Percentiles rank a stretch among this genome's conserved stretches.
These are phyloP conservation scores for Lasioglossum leucozonium DNA, from an alignment of 2,888 invertebrate genomes.

Conservation along the genomic window DNA sequence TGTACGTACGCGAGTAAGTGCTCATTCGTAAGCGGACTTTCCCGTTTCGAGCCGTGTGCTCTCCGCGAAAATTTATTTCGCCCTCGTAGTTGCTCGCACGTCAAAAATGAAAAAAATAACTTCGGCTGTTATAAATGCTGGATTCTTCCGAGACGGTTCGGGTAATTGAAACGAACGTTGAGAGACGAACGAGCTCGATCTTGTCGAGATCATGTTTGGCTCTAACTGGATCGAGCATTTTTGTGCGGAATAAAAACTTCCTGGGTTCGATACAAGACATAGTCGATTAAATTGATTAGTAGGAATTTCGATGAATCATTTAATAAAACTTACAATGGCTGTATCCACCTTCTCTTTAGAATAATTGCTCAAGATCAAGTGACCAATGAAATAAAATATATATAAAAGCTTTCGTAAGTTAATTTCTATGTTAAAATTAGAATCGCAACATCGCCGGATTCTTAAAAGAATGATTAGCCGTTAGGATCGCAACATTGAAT, in stretches of 20 bases:
- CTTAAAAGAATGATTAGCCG: background rate
- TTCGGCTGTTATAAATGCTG: background rate
- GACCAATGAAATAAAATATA: no score
- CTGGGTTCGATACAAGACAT: background rate
- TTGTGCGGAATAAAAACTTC: background rate
- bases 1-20: background rate
- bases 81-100: background rate
- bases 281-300: background rate
- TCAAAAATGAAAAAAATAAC: background rate
- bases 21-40: slow-evolving; percentile 40
- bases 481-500: slow-evolving; percentile 17
- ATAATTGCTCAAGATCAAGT: no score
- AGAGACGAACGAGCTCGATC: slow-evolving; percentile 1
- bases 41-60: slow-evolving; percentile 11
- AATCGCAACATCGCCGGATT: background rate
- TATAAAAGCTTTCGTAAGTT: background rate
- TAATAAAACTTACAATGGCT: no score
- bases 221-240: background rate
- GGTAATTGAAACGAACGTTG: background rate
- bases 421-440: background rate
- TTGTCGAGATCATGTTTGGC: background rate
- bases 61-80: background rate
- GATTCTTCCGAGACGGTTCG: background rate
- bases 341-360: no score
- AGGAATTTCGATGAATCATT: background rate